phyloP scores from a whole-genome alignment of 2,113 vertebrate genomes.

The Podiceps cristatus region DNA sequence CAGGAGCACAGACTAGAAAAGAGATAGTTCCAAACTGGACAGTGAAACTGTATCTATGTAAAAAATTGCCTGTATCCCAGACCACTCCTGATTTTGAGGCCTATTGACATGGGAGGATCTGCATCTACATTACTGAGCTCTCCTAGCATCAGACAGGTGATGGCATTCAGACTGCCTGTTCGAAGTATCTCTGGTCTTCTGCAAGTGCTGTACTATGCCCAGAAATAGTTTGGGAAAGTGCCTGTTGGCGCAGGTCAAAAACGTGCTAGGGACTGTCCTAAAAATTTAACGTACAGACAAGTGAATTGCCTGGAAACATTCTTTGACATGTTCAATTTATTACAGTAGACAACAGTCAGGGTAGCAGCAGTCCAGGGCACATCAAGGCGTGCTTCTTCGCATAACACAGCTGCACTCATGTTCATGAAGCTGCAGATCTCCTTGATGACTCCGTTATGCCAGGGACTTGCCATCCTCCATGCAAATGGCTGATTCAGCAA shows the following conservation, averaged over 20 bases:
- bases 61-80: background rate
- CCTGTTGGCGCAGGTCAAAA: background rate
- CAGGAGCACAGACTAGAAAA: background rate
- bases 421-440: background rate
- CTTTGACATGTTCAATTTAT: background rate
- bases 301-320: background rate
- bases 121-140: background rate
- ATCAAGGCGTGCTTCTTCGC: background rate
- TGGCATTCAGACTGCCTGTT: background rate
- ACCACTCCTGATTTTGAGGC: background rate
- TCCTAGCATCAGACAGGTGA: background rate
- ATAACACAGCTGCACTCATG: background rate
- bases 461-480: background rate
- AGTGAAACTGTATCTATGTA: background rate
- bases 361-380: background rate
- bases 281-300: background rate
- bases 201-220: background rate
- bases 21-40: background rate
- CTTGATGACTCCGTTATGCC: background rate
- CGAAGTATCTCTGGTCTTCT: background rate
- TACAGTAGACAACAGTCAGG: background rate
- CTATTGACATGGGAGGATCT: accelerated
- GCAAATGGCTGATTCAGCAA: background rate
- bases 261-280: background rate
- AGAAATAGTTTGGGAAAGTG: background rate